Evolutionary conservation across 2,113 vertebrate species (phyloP).

Genomic region (Nerophis lumbriciformis): DNA sequence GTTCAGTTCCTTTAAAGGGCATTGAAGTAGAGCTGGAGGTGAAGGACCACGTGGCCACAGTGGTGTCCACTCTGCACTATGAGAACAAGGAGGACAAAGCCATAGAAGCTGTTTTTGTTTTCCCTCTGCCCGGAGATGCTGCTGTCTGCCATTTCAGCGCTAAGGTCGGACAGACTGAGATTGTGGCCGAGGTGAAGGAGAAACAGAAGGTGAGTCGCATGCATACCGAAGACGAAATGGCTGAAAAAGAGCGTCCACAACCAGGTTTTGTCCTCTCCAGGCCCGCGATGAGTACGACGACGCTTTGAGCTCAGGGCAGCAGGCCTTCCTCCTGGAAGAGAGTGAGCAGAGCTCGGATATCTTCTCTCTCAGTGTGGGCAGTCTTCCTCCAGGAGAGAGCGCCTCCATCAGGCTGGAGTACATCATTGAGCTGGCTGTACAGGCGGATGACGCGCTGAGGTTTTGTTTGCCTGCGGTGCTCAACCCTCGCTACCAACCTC

Average conservation of each 20-base stretch:
- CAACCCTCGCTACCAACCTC: constrained; percentile 75
- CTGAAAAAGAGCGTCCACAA: neutral
- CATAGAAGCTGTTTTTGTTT: constrained; percentile 77
- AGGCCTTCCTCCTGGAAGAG: constrained; percentile 77
- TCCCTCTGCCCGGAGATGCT: constrained; percentile 78
- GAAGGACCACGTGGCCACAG: constrained; percentile 75
- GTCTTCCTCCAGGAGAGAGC: constrained; percentile 69
- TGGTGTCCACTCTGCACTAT: constrained; percentile 75
- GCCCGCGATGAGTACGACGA: constrained; percentile 71
- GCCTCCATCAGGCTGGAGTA: constrained; percentile 73
- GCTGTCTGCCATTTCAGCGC: constrained; percentile 78
- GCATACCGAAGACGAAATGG: neutral
- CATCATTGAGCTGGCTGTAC: constrained; percentile 73
- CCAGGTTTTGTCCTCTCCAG: constrained; percentile 38
- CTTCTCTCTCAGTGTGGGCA: constrained; percentile 76
- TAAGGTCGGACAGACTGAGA: constrained; percentile 66
- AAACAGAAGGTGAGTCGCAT: constrained; percentile 65
- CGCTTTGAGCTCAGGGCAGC: constrained; percentile 70
- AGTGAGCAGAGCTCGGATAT: constrained; percentile 69
- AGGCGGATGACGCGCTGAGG: constrained; percentile 73
- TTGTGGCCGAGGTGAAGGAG: constrained; percentile 76
- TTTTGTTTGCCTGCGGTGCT: constrained; percentile 77
- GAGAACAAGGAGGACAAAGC: constrained; percentile 73
- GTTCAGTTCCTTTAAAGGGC: constrained; percentile 74
- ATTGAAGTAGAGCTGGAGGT: constrained; percentile 72